Base-by-base conservation (phyloP, 2,113 vertebrate species). In the Nyctereutes procyonoides region DNA sequence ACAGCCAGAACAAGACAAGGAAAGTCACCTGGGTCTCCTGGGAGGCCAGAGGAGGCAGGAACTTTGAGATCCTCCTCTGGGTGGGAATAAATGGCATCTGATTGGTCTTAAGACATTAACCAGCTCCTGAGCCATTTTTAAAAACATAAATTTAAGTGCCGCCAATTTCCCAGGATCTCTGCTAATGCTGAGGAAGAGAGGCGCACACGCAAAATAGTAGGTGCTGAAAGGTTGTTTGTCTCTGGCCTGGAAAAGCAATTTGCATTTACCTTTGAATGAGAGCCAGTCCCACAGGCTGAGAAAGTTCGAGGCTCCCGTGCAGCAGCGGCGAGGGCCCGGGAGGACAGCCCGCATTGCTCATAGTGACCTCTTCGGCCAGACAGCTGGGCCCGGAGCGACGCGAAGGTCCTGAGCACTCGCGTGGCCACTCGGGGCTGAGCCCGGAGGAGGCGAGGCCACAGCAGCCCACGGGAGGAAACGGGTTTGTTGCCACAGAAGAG, bases 121-220 rank as follows among this genome's bases (percentile, higher is more conserved):
- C 43, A 53, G 38, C 7, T 60, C 65, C 60, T 51, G 74, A 71
- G 32, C 22, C 67, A 12, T 48, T 85, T 74, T 60, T 48, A 56
- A 30, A 71, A 38, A 10, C 32, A 26, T n/a, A 38, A 7, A 43
- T 51, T 32, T 62, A 89, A 95, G 71, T 32, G 77, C 93, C 67
- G 32, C 71, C 79, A 28, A 19, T 95, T 93, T 88, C 86, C 82
- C 73, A 17, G 82, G 19, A n/a, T 58, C 82, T 71, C 96, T 63
- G 55, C 83, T 88, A 55, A 93, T 43, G 82, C 71, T 58, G 51
- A 55, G 22, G 43, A 85, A 55, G 58, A 95, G 69, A 63, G 20
- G 16, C 58, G 12, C 14, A 76, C 43, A 63, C 32, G 53, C 53
- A 58, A 58, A 95, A 65, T 1, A n/a, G 48, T 22, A 60, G 26